A percentile compares a stretch with the other conserved stretches of the same genome.
Conservation (phyloP, 2,888 invertebrate genomes). For the Pyrochroa serraticornis region DNA sequence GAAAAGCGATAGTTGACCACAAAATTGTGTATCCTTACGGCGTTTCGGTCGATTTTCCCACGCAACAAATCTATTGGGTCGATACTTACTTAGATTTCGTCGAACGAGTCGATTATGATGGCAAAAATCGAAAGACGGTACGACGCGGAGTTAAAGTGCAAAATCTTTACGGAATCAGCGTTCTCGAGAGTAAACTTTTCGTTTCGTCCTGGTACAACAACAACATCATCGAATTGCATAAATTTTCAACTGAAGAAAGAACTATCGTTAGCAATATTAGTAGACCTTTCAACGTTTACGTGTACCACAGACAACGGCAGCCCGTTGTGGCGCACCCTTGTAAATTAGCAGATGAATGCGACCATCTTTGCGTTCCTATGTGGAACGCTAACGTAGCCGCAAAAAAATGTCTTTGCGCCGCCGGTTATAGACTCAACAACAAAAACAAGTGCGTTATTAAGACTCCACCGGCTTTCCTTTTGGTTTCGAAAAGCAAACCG, state of each 20-base stretch:
- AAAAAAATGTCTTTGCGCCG: slow-evolving; percentile 73
- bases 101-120: slow-evolving; percentile 79
- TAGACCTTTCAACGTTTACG: slow-evolving; percentile 69
- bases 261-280: slow-evolving; percentile 61
- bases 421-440: slow-evolving; percentile 69
- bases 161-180: slow-evolving; percentile 71
- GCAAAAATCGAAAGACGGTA: slow-evolving; percentile 68
- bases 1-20: slow-evolving; percentile 65
- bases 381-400: slow-evolving; percentile 63
- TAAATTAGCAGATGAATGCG: slow-evolving; percentile 71
- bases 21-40: slow-evolving; percentile 81
- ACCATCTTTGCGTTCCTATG: slow-evolving; percentile 76
- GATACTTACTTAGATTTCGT: slow-evolving; percentile 81
- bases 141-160: slow-evolving; percentile 64
- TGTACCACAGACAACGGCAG: slow-evolving; percentile 79
- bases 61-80: slow-evolving; percentile 77
- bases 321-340: slow-evolving; percentile 76
- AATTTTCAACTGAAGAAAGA: slow-evolving; percentile 61
- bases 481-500: slow-evolving; percentile 70
- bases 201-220: slow-evolving; percentile 75
- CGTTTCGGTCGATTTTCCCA: slow-evolving; percentile 74
- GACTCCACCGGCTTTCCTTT: slow-evolving; percentile 67
- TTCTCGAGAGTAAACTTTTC: slow-evolving; percentile 77
- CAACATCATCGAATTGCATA: slow-evolving; percentile 67
- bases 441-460: slow-evolving; percentile 65